Percentiles rank a stretch among this genome's conserved stretches.
phyloP scores from a whole-genome alignment of 2,113 vertebrate species.

The Channa maculata region DNA sequence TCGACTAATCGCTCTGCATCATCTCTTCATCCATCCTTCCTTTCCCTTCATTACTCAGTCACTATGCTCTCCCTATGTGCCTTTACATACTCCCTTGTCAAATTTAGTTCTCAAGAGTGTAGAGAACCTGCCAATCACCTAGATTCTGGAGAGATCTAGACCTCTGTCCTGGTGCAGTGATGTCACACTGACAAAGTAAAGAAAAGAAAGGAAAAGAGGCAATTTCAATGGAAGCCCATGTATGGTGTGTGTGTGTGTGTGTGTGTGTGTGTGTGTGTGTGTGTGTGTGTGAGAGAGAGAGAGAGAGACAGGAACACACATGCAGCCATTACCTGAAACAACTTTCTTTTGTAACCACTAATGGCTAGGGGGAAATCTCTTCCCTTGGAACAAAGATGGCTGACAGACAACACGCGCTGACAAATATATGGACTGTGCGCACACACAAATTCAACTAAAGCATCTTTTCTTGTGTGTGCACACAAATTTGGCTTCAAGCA shows the following conservation, averaged over 20 bases:
- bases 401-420: conserved; percentile 25
- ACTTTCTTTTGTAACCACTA: conserved; percentile 63
- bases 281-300: conserved; percentile 15
- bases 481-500: conserved; percentile 41
- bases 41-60: conserved; percentile 5
- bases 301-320: conserved; percentile 41
- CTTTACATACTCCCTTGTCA: conserved; percentile 23
- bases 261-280: conserved; percentile 4
- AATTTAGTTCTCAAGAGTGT: not conserved
- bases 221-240: conserved; percentile 19
- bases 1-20: conserved; percentile 15
- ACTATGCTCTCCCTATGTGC: not conserved
- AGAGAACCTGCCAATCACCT: conserved; percentile 15
- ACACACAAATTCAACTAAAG: conserved; percentile 29
- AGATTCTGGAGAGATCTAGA: conserved; percentile 45
- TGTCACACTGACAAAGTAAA: conserved; percentile 30
- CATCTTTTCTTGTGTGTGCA: conserved; percentile 4
- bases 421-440: not conserved
- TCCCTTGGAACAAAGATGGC: conserved; percentile 54
- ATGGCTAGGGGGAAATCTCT: conserved; percentile 52
- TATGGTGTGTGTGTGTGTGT: conserved; percentile 9
- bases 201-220: not conserved
- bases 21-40: conserved; percentile 22
- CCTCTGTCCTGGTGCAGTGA: not conserved
- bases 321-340: conserved; percentile 67